Base-by-base conservation (phyloP, 2,888 invertebrate species). In the Macrophya annulata region DNA sequence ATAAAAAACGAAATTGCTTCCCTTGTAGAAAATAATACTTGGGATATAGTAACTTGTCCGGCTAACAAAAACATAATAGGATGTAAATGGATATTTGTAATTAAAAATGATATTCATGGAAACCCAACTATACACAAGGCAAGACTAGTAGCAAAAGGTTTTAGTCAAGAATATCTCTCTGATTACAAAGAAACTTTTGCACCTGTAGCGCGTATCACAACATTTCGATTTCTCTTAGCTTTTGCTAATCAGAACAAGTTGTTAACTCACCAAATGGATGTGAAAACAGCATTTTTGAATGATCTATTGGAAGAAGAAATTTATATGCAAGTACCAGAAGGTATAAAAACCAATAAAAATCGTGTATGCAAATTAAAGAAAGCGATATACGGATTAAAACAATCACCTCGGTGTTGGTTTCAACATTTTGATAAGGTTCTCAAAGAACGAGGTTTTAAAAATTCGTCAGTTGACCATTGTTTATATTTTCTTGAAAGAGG, bases 161-260 rank as follows among this genome's bases (percentile, higher is more conserved):
- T 82, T 37, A 86, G 84, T 81, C 86, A 86, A 84, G 9, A 86
- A 71, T 86, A 87, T 84, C 84, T 86, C 43, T 31, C 55, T 62
- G 85, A 87, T 79, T 86, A 85, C 43, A 76, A 86, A 71, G 87
- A 86, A 74, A 87, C 87, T 4, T 86, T 86, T 77, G 86, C 85
- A 25, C 87, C 86, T 15, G 86, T 86, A 48, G 86, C 87, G 9
- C 43, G 85, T 77, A 87, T 86, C 45, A 17, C 86, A 43, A 87
- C 85, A 48, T 87, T 86, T 62, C 45, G 86, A 51, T 86, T 87
- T 72, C 65, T 87, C n/a, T 10, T 87, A 17, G 87, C 85, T 15
- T 87, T 87, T 76, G 79, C 85, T 17, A 88, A 87, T 86, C 87
- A 87, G 21, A 43, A 74, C 55, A 77, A 87, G 82, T 85, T 87